Conservation (phyloP, 2,888 invertebrate genomes). For the Palloptera scutellata region DNA sequence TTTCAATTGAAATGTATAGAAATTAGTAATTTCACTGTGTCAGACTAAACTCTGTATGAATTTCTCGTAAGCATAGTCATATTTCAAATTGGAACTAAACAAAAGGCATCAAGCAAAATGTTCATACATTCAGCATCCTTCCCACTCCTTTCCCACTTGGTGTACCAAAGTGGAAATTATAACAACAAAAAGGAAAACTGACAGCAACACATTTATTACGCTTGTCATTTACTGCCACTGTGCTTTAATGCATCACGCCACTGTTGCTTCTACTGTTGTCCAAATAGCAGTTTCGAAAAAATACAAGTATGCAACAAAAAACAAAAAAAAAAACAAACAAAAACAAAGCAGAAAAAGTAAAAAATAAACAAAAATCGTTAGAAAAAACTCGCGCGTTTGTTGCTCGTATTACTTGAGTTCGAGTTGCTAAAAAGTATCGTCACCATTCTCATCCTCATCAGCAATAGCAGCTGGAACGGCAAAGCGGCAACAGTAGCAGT, state of each 20-base stretch:
- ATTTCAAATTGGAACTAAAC: conserved; percentile 1
- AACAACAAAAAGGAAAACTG: conserved; percentile 37
- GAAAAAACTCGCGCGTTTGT: conserved; percentile 11
- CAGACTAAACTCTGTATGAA: too few relatives aligned
- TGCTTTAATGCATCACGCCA: too few relatives aligned
- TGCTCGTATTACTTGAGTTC: conserved; percentile 20
- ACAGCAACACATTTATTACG: conserved; percentile 57
- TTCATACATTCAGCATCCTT: too few relatives aligned
- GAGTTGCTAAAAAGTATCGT: conserved; percentile 27
- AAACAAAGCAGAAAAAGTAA: too few relatives aligned
- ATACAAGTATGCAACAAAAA: not conserved
- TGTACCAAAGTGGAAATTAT: conserved; percentile 40
- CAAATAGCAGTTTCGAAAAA: conserved; percentile 33
- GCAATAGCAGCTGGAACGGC: not conserved
- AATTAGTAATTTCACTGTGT: not conserved
- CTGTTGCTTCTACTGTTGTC: conserved; percentile 7
- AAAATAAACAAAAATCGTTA: not conserved
- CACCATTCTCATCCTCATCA: conserved; percentile 23
- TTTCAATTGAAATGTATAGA: conserved; percentile 8
- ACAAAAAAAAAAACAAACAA: conserved; percentile 12
- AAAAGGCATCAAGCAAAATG: too few relatives aligned
- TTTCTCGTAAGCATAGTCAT: not conserved
- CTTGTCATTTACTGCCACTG: conserved; percentile 48
- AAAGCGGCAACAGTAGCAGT: conserved; percentile 19
- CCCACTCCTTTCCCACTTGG: too few relatives aligned